Base-by-base conservation (phyloP, 1,140 invertebrate species). In the Aleiodes sp. region DNA sequence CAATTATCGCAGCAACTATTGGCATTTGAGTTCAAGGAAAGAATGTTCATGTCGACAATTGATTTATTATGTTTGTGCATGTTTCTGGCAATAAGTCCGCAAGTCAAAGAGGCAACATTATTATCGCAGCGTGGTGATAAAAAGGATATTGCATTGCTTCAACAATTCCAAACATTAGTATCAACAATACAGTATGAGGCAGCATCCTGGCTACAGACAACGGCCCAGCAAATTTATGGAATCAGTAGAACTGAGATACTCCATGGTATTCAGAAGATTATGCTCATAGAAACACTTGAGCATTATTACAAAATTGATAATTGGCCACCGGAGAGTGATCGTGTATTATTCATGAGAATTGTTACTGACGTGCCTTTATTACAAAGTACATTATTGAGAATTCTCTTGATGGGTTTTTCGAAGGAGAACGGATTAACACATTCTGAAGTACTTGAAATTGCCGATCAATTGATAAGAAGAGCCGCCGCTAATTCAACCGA, bases 221-320 rank as follows among this genome's bases (percentile, higher is more conserved):
- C 90, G 8, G 94, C 94, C 8, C 88, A 91, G 33, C 90, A 91
- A 61, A 86, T 94, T 37, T 96, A 93, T 81, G 89, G 92, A 52
- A 90, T 95, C 2, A 89, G 88, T 24, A 86, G 90, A 9, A 87
- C 87, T 31, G 95, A 96, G 68, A 94, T 93, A 76, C 87, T 92
- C 56, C 92, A 92, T 72, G 93, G 92, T 21, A 83, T 98, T 33
- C 92, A 96, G 75, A 98, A 98, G 86, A 88, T 97, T 61, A 87
- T 97, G 76, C 90, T 98, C 59, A 87, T 98, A 76, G 96, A 98
- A 81, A 88, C 90, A 68, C 85, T 91, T 1, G 96, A 98, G 68
- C 90, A 93, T 41, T 98, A 98, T 85, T 95, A 92, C 77, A 96
- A 94, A 78, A 89, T 94, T 70, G 97, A 99, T 83, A 96, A 94